A percentile compares a stretch with the other conserved stretches of the same genome.
phyloP scores from a whole-genome alignment of 2,113 vertebrate genomes.

The Leptobrachium ailaonicum region DNA sequence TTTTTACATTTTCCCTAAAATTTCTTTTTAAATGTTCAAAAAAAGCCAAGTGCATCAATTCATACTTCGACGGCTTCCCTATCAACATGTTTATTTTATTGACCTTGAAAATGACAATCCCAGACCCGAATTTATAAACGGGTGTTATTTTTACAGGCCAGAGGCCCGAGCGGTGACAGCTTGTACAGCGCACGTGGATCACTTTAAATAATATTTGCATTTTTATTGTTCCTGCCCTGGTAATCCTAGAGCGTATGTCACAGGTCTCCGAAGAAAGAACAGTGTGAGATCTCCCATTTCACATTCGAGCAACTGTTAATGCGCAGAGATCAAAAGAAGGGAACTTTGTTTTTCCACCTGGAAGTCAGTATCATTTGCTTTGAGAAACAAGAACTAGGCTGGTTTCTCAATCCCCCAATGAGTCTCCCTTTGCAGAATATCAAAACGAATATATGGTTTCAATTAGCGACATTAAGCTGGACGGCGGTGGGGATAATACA shows the following conservation, averaged over 20 bases:
- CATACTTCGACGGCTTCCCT: too few species aligned
- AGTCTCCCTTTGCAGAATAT: slow-evolving; percentile 25
- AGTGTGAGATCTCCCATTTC: slow-evolving; percentile 37
- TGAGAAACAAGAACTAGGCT: neutral
- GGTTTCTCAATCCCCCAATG: slow-evolving; percentile 8
- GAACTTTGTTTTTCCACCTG: slow-evolving; percentile 47
- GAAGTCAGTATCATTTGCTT: slow-evolving; percentile 21
- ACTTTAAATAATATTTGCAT: slow-evolving; percentile 19
- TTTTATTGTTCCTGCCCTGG: slow-evolving; percentile 29
- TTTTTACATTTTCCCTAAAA: too few species aligned
- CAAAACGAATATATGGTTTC: slow-evolving; percentile 29
- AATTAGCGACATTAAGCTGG: slow-evolving; percentile 22
- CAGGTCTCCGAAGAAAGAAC: slow-evolving; percentile 32
- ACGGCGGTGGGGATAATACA: neutral
- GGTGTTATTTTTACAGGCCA: neutral
- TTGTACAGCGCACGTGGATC: slow-evolving; percentile 1
- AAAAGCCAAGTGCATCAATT: too few species aligned
- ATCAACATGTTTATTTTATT: too few species aligned
- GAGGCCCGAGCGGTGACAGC: neutral
- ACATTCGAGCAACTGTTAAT: slow-evolving; percentile 42
- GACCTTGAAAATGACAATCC: too few species aligned
- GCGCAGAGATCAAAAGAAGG: slow-evolving; percentile 40
- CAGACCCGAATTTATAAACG: too few species aligned
- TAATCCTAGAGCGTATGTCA: slow-evolving; percentile 25
- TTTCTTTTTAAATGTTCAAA: too few species aligned